These are phyloP conservation scores for Microctenopoma lineatum DNA, from an alignment of 2,797 vertebrate genomes.

Conservation along the genomic window DNA sequence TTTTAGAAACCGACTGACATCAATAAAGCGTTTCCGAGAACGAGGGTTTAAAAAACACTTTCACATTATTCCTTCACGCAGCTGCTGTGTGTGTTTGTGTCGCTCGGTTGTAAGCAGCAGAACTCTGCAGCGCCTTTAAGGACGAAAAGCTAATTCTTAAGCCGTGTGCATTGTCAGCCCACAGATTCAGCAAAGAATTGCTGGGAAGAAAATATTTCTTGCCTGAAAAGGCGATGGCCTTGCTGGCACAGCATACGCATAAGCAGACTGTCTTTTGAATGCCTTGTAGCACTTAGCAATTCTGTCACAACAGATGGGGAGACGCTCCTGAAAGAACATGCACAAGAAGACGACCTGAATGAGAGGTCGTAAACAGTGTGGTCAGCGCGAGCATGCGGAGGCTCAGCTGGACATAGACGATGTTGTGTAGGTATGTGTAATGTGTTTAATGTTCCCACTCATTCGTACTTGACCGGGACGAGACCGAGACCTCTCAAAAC, in stretches of 20 bases:
- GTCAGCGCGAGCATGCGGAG: neutral
- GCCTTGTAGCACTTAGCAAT: conserved; percentile 37
- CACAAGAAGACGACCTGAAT: conserved; percentile 33
- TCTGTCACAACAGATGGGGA: conserved; percentile 45
- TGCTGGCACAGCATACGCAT: conserved; percentile 43
- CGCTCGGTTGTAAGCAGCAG: conserved; percentile 13
- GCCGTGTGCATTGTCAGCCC: conserved; percentile 25
- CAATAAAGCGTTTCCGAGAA: conserved; percentile 20
- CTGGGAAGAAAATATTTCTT: conserved; percentile 25
- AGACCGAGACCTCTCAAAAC: too few species aligned
- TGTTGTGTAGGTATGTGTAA: neutral
- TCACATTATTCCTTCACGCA: neutral
- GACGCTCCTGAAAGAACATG: conserved; percentile 51
- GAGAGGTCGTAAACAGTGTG: conserved; percentile 30
- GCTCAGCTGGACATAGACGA: neutral
- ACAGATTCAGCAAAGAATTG: conserved; percentile 28
- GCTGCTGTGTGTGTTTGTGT: conserved; percentile 1
- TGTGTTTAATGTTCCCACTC: neutral
- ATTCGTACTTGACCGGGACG: neutral
- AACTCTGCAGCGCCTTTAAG: conserved; percentile 43
- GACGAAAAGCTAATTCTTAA: conserved; percentile 46
- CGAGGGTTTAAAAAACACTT: conserved; percentile 1
- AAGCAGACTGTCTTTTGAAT: conserved; percentile 54
- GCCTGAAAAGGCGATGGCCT: conserved; percentile 65
- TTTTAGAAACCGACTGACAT: conserved; percentile 39